Evolutionary conservation across 2,888 invertebrate species (phyloP).

Genomic region (Strigamia crassipes): DNA sequence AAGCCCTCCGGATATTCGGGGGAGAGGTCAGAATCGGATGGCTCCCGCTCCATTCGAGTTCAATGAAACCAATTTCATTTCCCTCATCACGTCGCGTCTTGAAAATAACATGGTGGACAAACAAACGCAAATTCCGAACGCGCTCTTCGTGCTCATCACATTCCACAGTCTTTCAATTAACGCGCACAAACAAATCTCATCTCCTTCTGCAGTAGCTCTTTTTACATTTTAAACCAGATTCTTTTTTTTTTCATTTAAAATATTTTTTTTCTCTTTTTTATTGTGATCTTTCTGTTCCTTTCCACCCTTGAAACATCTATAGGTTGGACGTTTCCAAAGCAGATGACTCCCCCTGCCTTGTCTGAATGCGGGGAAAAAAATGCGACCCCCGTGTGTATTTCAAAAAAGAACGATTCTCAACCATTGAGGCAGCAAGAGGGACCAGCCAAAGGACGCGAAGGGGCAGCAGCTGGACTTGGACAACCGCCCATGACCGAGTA

Average conservation of each 20-base stretch:
- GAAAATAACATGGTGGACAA: conserved; percentile 21
- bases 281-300: conserved; percentile 9
- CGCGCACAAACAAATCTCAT: conserved; percentile 8
- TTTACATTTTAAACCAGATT: background rate
- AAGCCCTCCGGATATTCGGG: conserved; percentile 16
- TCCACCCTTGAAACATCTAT: conserved; percentile 1
- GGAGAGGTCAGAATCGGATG: conserved; percentile 11
- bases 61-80: conserved; percentile 21
- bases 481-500: conserved; percentile 11
- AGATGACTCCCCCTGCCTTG: conserved; percentile 15
- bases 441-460: conserved; percentile 30
- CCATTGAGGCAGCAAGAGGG: conserved; percentile 44
- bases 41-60: conserved; percentile 11
- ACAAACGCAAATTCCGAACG: conserved; percentile 21
- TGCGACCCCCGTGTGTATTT: conserved; percentile 43
- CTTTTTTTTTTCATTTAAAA: background rate
- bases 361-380: conserved; percentile 39
- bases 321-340: conserved; percentile 12
- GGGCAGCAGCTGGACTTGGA: conserved; percentile 16
- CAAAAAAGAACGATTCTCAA: conserved; percentile 45
- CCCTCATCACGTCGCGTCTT: conserved; percentile 12
- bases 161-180: background rate
- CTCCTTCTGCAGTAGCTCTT: background rate
- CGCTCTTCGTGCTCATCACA: background rate
- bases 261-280: background rate